These are phyloP conservation scores for Oxytorus armatus DNA, from an alignment of 2,888 invertebrate species.

Conservation along the genomic window DNA sequence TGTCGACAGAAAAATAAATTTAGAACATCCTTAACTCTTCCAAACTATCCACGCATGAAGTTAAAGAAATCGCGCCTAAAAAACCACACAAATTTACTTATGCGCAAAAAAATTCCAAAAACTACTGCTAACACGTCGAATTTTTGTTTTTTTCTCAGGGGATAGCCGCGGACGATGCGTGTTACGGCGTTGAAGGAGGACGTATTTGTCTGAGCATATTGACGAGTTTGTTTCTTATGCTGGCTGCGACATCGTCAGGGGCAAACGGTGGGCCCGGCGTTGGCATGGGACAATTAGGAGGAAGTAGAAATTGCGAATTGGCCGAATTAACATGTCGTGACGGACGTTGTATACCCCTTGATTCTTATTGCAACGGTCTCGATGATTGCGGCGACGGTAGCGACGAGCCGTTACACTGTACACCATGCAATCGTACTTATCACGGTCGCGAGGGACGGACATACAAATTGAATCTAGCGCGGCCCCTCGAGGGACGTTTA, in stretches of 20 bases:
- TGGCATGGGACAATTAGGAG: constrained; percentile 7
- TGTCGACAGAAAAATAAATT: too few relatives aligned
- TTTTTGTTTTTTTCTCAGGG: constrained; percentile 34
- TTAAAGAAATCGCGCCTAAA: too few relatives aligned
- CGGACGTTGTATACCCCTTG: constrained; percentile 91
- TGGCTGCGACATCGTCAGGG: constrained; percentile 64
- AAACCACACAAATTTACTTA: too few relatives aligned
- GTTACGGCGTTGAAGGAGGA: constrained; percentile 51
- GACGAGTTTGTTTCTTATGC: constrained; percentile 57
- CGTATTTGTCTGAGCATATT: constrained; percentile 30
- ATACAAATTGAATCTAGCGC: constrained; percentile 90
- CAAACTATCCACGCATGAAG: too few relatives aligned
- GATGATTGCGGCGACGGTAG: constrained; percentile 94
- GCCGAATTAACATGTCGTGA: constrained; percentile 91
- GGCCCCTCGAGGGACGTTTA: constrained; percentile 90
- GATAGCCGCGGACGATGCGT: constrained; percentile 61
- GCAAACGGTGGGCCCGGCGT: constrained; percentile 67
- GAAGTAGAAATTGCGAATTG: constrained; percentile 88
- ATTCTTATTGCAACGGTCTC: constrained; percentile 93
- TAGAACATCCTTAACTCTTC: too few relatives aligned
- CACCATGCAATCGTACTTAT: constrained; percentile 95
- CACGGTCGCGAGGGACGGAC: constrained; percentile 92
- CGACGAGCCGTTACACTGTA: constrained; percentile 93
- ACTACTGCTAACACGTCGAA: not conserved
- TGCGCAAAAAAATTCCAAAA: too few relatives aligned